Conservation (phyloP, 53 echinoderm and acorn worm genomes). For the Holothuria scabra region DNA sequence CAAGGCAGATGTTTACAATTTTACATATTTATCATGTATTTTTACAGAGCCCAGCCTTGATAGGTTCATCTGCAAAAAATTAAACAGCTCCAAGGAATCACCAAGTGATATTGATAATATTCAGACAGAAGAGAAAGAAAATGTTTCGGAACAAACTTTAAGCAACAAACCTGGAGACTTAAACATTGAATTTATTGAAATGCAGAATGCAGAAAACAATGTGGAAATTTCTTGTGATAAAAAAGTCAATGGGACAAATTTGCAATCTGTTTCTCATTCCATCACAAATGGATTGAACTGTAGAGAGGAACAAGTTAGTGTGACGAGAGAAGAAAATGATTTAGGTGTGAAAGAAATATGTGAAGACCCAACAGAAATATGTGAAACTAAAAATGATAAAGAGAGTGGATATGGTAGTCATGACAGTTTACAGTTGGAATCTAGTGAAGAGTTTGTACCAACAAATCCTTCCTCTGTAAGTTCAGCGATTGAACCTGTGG, state of each 20-base stretch:
- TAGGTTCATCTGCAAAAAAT: slow-evolving; percentile 56
- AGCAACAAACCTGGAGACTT: not conserved
- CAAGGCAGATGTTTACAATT: not conserved
- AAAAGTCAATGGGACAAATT: not conserved
- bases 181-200: not conserved
- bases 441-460: not conserved
- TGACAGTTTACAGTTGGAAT: slow-evolving; percentile 24
- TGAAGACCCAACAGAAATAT: not conserved
- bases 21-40: slow-evolving; percentile 29
- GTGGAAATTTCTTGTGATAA: not conserved
- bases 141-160: too few species aligned
- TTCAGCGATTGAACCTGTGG: too few species aligned
- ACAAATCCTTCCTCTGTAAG: too few species aligned
- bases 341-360: not conserved
- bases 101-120: too few species aligned
- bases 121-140: too few species aligned
- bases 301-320: too few species aligned
- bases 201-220: not conserved
- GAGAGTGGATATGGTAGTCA: slow-evolving; percentile 46
- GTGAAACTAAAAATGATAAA: slow-evolving; percentile 5
- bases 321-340: not conserved
- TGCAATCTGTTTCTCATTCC: too few species aligned
- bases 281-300: too few species aligned
- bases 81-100: not conserved
- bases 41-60: slow-evolving; percentile 86